Conservation (phyloP, 37 sponge, comb jelly and placozoan species). For the Cliona cf. orientalis region DNA sequence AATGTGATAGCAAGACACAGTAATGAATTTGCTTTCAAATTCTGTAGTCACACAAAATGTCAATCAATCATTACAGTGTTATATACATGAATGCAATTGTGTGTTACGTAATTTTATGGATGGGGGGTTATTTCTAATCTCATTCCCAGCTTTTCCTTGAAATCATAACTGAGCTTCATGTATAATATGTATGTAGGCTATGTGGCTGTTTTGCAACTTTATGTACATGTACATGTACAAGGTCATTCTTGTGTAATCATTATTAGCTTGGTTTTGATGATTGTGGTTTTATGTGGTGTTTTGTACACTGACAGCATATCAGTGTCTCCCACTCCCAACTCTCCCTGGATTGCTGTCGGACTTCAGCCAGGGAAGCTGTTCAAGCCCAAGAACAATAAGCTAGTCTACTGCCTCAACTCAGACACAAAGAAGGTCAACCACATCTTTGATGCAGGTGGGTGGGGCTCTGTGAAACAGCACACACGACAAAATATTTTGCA, state of each 20-base stretch:
- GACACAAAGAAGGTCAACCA: conserved; percentile 39
- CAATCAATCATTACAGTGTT: too few species aligned
- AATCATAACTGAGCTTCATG: too few species aligned
- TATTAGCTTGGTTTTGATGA: background rate
- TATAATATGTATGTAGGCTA: background rate
- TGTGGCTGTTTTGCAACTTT: background rate
- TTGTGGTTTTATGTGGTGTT: background rate
- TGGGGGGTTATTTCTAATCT: too few species aligned
- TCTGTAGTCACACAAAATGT: too few species aligned
- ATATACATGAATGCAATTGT: too few species aligned
- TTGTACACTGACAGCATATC: background rate
- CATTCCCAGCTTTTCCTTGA: too few species aligned
- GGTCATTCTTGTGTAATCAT: background rate
- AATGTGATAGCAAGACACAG: too few species aligned
- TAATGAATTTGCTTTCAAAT: too few species aligned
- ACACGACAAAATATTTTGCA: too few species aligned
- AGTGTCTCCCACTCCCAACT: conserved; percentile 45
- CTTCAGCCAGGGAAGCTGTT: conserved; percentile 78
- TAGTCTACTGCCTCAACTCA: conserved; percentile 61
- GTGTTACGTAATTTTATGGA: too few species aligned
- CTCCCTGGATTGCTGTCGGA: conserved; percentile 62
- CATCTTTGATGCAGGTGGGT: conserved; percentile 74
- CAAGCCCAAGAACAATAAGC: conserved; percentile 51
- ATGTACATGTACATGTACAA: background rate
- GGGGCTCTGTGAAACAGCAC: too few species aligned